Base-by-base conservation (phyloP, 2,888 invertebrate genomes). In the Tetanocera ferruginea region DNA sequence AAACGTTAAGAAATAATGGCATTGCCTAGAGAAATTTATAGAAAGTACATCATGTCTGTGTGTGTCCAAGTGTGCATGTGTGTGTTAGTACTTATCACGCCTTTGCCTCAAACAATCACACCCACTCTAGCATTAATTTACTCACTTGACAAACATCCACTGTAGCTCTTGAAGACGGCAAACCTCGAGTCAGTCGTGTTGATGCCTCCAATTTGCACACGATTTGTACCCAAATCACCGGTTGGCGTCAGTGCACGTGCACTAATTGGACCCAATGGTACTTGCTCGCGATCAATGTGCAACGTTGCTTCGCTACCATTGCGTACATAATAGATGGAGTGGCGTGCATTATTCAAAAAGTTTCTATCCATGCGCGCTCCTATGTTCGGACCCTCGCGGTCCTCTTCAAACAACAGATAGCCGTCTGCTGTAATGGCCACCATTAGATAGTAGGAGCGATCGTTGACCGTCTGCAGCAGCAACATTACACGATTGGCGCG, bases 101-200 rank as follows among this genome's bases (percentile, higher is more conserved):
- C 37, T 34, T 51, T 67, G 37, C 19, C 37, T 17, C 74, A 57
- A 31, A 66, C 64, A 72, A 74, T 37, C 37, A 37, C 51, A 11
- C 31, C 17, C 51, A 64, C 43, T 49, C 43, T 11, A 14, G 25
- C 19, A 76, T 34, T 34, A 37, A 60, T 57, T 14, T 80, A 92
- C 94, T 93, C 90, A 97, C 97, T 97, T 81, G 97, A 96, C 80
- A 97, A 91, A 88, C 97, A 97, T 76, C 97, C 97, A 85, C 95
- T 95, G 89, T 96, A 97, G 83, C 95, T 95, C 86, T 95, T 96
- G 86, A 95, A 97, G 78, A 94, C 94, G 79, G 93, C 93, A 83
- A 97, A 94, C 81, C 96, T 92, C 4, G 95, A 94, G 87, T 96
- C 96, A 5, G 94, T 94, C 5, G 96, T 95, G 84, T 95, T 96